phyloP scores from a whole-genome alignment of 2,888 invertebrate species.

The Halocaridina rubra region DNA sequence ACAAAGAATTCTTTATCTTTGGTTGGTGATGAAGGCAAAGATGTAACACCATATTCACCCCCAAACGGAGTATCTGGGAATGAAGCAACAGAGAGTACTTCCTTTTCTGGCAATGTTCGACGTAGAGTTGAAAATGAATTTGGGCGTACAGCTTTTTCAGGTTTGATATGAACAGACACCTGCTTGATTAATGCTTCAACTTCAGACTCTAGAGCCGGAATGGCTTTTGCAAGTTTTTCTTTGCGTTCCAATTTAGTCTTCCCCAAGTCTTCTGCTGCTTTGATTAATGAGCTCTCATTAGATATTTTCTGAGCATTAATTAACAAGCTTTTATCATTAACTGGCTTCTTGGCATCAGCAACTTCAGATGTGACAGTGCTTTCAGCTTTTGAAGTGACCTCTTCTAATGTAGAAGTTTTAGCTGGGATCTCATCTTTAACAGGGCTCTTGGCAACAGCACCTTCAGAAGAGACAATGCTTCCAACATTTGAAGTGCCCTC shows the following conservation, averaged over 20 bases:
- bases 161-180: conserved; percentile 9
- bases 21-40: not conserved
- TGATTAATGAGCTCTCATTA: not conserved
- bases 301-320: not conserved
- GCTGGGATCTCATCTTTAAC: too few species aligned
- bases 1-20: not conserved
- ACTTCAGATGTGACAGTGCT: too few species aligned
- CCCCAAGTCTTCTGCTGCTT: not conserved
- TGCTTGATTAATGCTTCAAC: conserved; percentile 27
- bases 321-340: not conserved
- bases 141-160: not conserved
- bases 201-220: conserved; percentile 25
- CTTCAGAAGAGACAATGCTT: too few species aligned
- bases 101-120: not conserved
- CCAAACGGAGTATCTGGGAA: not conserved
- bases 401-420: too few species aligned
- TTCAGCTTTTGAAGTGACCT: too few species aligned
- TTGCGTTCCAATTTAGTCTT: not conserved
- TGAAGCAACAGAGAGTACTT: not conserved
- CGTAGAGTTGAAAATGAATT: not conserved
- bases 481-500: too few species aligned
- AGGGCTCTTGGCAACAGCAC: too few species aligned
- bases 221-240: not conserved
- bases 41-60: not conserved
- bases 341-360: too few species aligned